phyloP scores from a whole-genome alignment of 2,113 vertebrate genomes.

The Tachuris rubrigastra region DNA sequence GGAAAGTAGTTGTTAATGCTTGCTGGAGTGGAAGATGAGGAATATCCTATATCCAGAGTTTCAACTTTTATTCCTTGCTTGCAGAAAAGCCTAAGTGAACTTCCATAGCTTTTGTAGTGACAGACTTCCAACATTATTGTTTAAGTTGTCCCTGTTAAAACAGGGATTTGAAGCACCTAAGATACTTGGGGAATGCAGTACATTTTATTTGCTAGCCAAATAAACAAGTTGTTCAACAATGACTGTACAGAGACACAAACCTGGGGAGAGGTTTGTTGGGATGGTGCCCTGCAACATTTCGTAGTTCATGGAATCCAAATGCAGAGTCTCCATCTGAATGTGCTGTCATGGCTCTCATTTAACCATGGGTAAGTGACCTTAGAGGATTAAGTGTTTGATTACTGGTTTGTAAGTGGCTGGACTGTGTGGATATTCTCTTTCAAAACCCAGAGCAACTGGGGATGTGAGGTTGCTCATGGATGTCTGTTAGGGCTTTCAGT shows the following conservation, averaged over 20 bases:
- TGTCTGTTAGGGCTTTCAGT: not conserved
- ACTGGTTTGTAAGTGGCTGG: not conserved
- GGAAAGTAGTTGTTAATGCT: not conserved
- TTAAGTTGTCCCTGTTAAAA: not conserved
- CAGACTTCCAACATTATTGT: not conserved
- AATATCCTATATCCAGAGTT: not conserved
- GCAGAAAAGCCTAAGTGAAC: not conserved
- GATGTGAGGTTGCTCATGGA: not conserved
- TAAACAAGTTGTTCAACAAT: not conserved
- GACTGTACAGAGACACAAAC: not conserved
- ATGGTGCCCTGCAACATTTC: not conserved
- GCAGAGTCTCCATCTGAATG: not conserved
- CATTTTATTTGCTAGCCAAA: not conserved
- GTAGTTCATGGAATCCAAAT: not conserved
- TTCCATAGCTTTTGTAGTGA: not conserved
- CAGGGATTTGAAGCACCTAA: not conserved
- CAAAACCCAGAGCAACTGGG: not conserved
- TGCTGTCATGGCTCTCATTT: not conserved
- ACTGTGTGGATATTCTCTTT: not conserved
- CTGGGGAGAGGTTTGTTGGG: not conserved
- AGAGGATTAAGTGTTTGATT: not conserved
- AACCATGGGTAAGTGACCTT: accelerated
- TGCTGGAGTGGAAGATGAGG: not conserved
- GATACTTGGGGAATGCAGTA: not conserved
- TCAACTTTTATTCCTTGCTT: not conserved